phyloP scores from a whole-genome alignment of 2,888 invertebrate genomes.

The Rhagonycha fulva region DNA sequence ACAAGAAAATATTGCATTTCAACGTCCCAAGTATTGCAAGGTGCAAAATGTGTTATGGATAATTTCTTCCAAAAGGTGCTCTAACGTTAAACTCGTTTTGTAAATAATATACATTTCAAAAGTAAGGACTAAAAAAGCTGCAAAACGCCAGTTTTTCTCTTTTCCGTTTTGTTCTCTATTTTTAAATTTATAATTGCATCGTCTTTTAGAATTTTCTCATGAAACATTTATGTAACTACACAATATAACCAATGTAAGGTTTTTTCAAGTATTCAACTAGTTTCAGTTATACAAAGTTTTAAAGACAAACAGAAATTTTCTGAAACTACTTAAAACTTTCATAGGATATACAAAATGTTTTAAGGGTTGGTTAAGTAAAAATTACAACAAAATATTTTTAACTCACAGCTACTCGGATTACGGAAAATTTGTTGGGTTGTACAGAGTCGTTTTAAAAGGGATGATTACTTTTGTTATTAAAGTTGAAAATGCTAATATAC shows the following conservation, averaged over 20 bases:
- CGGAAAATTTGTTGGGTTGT: neutral
- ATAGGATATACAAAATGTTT: neutral
- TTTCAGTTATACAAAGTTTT: neutral
- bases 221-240: neutral
- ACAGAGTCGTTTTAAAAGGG: too few relatives aligned
- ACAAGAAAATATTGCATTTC: conserved; percentile 22
- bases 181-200: neutral
- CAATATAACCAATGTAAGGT: neutral
- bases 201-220: neutral
- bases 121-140: neutral
- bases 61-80: neutral
- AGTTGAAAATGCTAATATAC: too few relatives aligned
- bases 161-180: neutral
- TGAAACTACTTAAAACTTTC: neutral
- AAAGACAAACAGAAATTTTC: neutral
- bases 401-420: neutral
- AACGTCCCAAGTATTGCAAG: conserved; percentile 10
- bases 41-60: conserved; percentile 3
- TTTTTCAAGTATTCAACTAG: neutral
- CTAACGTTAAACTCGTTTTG: neutral
- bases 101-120: neutral
- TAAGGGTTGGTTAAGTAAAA: neutral
- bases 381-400: neutral
- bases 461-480: too few relatives aligned
- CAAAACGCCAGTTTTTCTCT: neutral